These are phyloP conservation scores for Tolypeutes matacus DNA, from an alignment of 2,797 vertebrate genomes.

Conservation along the genomic window DNA sequence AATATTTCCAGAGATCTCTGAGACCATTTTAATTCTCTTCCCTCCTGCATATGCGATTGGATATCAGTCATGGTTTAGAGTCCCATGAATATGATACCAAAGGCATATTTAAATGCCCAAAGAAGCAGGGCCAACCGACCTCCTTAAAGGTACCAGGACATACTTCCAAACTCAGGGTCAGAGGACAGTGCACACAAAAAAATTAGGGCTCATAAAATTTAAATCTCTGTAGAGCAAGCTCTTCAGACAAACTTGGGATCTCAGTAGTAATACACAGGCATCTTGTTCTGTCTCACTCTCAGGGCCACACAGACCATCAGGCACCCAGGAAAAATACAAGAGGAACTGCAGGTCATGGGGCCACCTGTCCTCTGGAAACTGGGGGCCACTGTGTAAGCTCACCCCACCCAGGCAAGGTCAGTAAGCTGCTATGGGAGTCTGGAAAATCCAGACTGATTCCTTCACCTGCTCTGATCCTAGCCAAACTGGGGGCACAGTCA, in stretches of 20 bases:
- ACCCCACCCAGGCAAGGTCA: neutral
- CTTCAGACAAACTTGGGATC: neutral
- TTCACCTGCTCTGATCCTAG: neutral
- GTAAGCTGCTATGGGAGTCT: neutral
- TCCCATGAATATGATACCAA: neutral
- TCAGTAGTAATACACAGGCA: neutral
- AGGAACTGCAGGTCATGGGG: no score
- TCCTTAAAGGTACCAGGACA: neutral
- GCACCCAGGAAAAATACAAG: neutral
- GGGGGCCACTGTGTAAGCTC: no score
- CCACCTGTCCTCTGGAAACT: neutral
- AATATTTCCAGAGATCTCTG: neutral
- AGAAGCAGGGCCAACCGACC: neutral
- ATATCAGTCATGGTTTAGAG: neutral
- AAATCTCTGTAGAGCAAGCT: neutral
- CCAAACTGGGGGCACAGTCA: accelerated
- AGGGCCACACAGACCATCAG: neutral
- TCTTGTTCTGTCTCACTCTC: neutral
- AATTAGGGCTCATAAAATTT: neutral
- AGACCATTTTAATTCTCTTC: neutral
- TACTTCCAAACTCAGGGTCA: neutral
- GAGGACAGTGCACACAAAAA: neutral
- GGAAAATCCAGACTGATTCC: neutral
- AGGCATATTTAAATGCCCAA: neutral
- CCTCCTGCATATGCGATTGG: neutral